These are phyloP conservation scores for Brachionus manjavacas DNA, from an alignment of 1,140 invertebrate genomes.

Conservation along the genomic window DNA sequence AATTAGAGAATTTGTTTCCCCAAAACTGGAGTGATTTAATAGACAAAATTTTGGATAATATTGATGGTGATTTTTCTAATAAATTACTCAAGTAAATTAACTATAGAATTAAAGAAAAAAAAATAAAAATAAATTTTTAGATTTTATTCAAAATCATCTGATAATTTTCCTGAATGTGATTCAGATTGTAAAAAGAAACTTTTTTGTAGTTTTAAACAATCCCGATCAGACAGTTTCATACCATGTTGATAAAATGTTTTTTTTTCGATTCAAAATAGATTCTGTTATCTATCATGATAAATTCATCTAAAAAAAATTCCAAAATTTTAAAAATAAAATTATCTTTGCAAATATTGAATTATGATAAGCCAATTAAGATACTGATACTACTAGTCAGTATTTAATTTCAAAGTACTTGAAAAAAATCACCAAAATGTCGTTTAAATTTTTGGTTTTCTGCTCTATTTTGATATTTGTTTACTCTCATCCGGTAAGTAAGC, in stretches of 20 bases:
- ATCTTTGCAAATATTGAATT: neutral
- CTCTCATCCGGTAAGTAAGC: neutral
- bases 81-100: constrained; percentile 12
- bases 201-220: constrained; percentile 32
- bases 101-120: neutral
- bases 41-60: neutral
- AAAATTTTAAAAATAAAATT: neutral
- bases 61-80: neutral
- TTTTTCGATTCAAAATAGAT: neutral
- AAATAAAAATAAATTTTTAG: neutral
- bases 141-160: constrained; percentile 37
- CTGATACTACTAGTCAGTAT: neutral
- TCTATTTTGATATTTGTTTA: neutral
- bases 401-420: neutral
- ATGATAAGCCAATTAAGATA: neutral
- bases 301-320: neutral
- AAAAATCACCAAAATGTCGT: neutral
- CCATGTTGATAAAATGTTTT: neutral
- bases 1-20: constrained; percentile 15
- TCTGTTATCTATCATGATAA: neutral
- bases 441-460: neutral
- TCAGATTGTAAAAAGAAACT: neutral
- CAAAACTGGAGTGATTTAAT: constrained; percentile 17
- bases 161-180: constrained; percentile 21
- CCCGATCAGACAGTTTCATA: constrained; percentile 24